Conservation (phyloP, 1,140 invertebrate species). For the Panagrolaimus sp. region DNA sequence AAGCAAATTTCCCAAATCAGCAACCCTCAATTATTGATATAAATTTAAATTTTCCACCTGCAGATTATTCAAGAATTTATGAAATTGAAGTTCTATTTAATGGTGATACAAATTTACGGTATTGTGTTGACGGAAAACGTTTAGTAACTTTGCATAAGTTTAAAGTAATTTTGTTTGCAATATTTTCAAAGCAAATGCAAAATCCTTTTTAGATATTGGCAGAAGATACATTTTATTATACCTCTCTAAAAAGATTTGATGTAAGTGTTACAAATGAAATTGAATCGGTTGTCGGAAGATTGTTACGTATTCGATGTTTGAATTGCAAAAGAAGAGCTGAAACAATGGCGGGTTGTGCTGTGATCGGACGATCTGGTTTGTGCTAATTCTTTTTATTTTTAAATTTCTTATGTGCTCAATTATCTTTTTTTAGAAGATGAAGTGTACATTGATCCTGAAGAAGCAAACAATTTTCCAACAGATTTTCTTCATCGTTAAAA, state of each 20-base stretch:
- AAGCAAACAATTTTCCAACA: slow-evolving; percentile 11
- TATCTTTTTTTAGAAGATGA: slow-evolving; percentile 15
- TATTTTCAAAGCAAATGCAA: background rate
- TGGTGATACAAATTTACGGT: slow-evolving; percentile 9
- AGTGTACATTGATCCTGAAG: slow-evolving; percentile 13
- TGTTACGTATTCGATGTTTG: background rate
- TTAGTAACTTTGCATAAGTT: background rate
- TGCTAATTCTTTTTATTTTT: background rate
- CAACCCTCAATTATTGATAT: slow-evolving; percentile 14
- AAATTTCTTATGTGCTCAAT: background rate
- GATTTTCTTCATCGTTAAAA: slow-evolving; percentile 4
- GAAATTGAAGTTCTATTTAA: slow-evolving; percentile 14
- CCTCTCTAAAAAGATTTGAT: slow-evolving; percentile 10
- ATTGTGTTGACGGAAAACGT: slow-evolving; percentile 7
- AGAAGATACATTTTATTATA: slow-evolving; percentile 4
- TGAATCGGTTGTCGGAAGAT: slow-evolving; percentile 16
- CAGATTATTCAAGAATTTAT: background rate
- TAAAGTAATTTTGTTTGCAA: background rate
- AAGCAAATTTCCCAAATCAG: slow-evolving; percentile 17
- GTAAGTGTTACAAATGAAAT: slow-evolving; percentile 8
- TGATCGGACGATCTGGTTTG: slow-evolving; percentile 13
- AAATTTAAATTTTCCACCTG: background rate
- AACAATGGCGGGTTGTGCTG: slow-evolving; percentile 12
- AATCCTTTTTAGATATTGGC: background rate
- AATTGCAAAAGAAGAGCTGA: slow-evolving; percentile 4